Percentiles rank a stretch among this genome's conserved stretches.
Conservation (phyloP, 2,113 vertebrate species). For the Corythoichthys intestinalis region DNA sequence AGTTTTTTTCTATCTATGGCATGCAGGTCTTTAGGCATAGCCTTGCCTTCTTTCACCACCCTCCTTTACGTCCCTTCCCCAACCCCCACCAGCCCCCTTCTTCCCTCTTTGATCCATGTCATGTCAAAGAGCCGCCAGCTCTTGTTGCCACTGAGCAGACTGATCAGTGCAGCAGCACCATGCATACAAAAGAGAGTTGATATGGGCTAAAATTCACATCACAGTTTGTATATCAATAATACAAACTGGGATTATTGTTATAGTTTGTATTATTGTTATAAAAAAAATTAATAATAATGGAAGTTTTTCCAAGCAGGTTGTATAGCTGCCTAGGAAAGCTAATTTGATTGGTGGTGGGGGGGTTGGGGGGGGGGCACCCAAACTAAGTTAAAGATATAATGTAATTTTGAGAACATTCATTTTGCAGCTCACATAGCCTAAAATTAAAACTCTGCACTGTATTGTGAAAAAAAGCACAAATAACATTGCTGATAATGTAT, state of each 20-base stretch:
- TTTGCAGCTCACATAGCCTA: background rate
- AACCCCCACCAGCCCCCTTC: constrained; percentile 25
- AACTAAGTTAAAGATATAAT: background rate
- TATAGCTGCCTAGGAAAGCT: too few species aligned
- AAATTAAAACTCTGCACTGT: background rate
- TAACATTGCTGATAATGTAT: background rate
- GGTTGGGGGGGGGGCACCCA: too few species aligned
- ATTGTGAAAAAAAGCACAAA: background rate
- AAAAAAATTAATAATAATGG: too few species aligned
- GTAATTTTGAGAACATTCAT: background rate
- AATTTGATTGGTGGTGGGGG: too few species aligned
- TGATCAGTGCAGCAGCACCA: constrained; percentile 49
- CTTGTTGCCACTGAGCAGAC: constrained; percentile 52
- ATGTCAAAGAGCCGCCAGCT: constrained; percentile 51
- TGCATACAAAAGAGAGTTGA: constrained; percentile 37
- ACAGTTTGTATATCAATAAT: too few species aligned
- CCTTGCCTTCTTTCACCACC: constrained; percentile 34
- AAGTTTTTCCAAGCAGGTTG: too few species aligned
- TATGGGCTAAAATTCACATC: background rate
- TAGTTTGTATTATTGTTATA: too few species aligned
- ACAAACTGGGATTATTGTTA: too few species aligned
- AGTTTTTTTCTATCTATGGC: constrained; percentile 9
- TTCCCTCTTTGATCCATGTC: constrained; percentile 54
- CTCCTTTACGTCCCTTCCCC: constrained; percentile 33
- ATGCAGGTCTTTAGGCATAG: constrained; percentile 28